phyloP scores from a whole-genome alignment of 1,140 invertebrate genomes.

The Leguminivora glycinivorella region DNA sequence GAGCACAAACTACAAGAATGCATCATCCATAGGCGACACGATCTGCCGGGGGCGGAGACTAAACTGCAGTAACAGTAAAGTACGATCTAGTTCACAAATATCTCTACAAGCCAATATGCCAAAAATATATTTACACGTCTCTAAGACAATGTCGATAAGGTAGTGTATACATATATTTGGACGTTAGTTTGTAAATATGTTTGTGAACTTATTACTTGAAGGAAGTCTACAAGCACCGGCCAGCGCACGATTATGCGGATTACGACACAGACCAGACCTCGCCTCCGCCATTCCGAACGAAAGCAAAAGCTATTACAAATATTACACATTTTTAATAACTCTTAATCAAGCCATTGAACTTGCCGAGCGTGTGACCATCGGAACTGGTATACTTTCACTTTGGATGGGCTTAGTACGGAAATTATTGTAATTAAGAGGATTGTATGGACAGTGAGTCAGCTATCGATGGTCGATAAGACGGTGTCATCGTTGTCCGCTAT shows the following conservation, averaged over 20 bases:
- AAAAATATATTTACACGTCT: too few relatives aligned
- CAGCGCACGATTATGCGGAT: conserved; percentile 24
- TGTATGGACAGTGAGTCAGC: conserved; percentile 68
- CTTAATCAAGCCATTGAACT: conserved; percentile 76
- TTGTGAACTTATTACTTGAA: too few relatives aligned
- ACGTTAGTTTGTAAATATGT: too few relatives aligned
- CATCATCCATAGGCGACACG: conserved; percentile 6
- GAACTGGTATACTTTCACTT: conserved; percentile 75
- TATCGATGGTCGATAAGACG: conserved; percentile 60
- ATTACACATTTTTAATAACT: conserved; percentile 66
- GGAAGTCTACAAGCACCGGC: conserved; percentile 17
- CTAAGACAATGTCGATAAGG: too few relatives aligned
- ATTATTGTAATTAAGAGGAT: conserved; percentile 73
- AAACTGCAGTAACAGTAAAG: background rate
- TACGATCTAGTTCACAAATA: too few relatives aligned
- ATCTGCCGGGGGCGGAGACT: conserved; percentile 3
- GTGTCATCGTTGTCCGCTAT: conserved; percentile 60
- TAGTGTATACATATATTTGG: too few relatives aligned
- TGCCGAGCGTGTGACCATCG: conserved; percentile 63
- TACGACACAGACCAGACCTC: conserved; percentile 40
- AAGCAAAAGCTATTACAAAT: conserved; percentile 52
- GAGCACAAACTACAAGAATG: background rate
- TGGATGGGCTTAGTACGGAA: conserved; percentile 61
- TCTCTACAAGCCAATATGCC: too few relatives aligned
- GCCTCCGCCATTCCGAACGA: conserved; percentile 51